phyloP scores from a whole-genome alignment of 1,140 invertebrate genomes.

The Cepaea nemoralis region DNA sequence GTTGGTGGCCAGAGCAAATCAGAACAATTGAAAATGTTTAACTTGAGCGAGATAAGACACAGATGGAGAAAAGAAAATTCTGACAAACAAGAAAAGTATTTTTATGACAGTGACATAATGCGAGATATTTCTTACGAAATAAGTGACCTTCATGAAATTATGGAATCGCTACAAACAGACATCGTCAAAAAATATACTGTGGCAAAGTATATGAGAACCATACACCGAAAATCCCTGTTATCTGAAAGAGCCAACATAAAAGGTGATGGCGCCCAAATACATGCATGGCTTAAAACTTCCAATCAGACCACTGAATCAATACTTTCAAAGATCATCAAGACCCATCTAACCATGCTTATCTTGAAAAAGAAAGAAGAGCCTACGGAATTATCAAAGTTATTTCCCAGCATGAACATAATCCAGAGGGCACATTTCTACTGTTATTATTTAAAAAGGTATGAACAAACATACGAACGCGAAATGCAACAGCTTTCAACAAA shows the following conservation, averaged over 20 bases:
- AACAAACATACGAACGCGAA: neutral
- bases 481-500: too few relatives aligned
- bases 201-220: neutral
- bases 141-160: neutral
- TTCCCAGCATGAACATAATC: neutral
- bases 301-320: neutral
- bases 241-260: neutral
- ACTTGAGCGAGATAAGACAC: neutral
- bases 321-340: neutral
- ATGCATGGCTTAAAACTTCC: constrained; percentile 12
- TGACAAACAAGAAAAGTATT: neutral
- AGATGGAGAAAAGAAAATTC: neutral
- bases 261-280: neutral
- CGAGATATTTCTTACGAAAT: neutral
- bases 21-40: constrained; percentile 6
- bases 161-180: neutral
- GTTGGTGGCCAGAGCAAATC: constrained; percentile 76
- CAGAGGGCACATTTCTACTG: neutral
- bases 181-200: neutral
- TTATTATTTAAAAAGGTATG: neutral
- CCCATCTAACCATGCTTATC: neutral
- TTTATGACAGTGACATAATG: neutral
- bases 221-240: too few relatives aligned
- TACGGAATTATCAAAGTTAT: neutral
- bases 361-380: neutral